Conservation (phyloP, 2,113 vertebrate genomes). For the Gracilinanus agilis region DNA sequence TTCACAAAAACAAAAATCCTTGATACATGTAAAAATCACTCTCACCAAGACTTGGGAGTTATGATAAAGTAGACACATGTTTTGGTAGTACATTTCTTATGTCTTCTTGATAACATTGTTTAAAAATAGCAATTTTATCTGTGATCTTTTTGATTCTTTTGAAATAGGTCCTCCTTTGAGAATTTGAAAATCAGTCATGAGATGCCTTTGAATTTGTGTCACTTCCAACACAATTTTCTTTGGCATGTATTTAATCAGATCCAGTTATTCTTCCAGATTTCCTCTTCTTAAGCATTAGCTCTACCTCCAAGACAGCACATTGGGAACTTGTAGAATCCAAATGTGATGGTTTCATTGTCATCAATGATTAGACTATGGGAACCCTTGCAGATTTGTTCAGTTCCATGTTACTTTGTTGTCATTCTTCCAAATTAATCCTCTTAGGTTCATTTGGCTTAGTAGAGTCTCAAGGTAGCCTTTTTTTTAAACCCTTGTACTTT, state of each 20-base stretch:
- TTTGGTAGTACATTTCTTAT: not conserved
- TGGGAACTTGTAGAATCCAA: not conserved
- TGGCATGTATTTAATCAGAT: not conserved
- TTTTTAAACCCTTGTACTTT: no score
- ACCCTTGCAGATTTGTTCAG: not conserved
- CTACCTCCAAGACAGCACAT: not conserved
- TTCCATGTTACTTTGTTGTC: not conserved
- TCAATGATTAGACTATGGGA: not conserved
- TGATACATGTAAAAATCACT: not conserved
- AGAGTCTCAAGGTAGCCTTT: not conserved
- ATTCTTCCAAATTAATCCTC: not conserved
- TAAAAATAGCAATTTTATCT: not conserved
- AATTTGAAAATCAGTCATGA: not conserved
- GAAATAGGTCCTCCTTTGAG: not conserved
- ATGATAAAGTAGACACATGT: not conserved
- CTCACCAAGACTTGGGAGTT: not conserved
- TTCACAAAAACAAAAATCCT: no score
- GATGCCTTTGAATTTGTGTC: not conserved
- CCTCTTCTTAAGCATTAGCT: not conserved
- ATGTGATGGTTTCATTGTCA: not conserved
- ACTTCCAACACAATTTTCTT: not conserved
- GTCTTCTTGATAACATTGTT: not conserved
- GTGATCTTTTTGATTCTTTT: not conserved
- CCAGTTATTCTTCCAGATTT: not conserved
- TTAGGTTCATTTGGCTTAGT: not conserved